Evolutionary conservation across 2,113 vertebrate species (phyloP), one percentile per base, ranked within the genome.

Genomic region (Nerophis lumbriciformis): DNA sequence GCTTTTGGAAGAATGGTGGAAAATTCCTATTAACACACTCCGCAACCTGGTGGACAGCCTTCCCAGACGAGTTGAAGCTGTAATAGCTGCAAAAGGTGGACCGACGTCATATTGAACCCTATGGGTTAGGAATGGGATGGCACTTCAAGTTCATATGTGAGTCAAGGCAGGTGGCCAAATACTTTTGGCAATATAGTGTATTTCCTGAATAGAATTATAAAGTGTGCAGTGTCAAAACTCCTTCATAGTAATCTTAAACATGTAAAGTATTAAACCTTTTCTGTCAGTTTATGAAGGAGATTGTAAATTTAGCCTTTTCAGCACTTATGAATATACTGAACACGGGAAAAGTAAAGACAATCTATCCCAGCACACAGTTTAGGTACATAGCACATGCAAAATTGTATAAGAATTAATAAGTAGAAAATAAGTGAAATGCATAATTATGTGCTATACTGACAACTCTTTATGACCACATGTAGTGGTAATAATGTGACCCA

Each of bases 191-290:
- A 28, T 28, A 28, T 28, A 28, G 21, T 28, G 21, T 28, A 12
- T 48, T 42, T 62, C 59, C 15, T 7, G 38, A 55, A 14, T 38
- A 8, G 35, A 37, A 1, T 52, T 35, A 10, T 12, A 15, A 4
- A 53, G 36, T n/a, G 19, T 63, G 35, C 71, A 77, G 4, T 73
- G 83, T 66, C 83, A 88, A 78, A 87, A 85, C 83, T 86, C 85
- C 76, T 85, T 72, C 83, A 83, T 81, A 63, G 48, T 67, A 75
- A 79, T 66, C 38, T 69, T 52, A 57, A 78, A 84, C 77, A 86
- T 51, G 59, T 64, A 62, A 48, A 53, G 39, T 69, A 28, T 69
- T 59, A 77, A 82, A 66, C 69, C 72, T 50, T 55, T 74, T 65
- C 63, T 4, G 13, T 53, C 54, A 61, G 57, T 38, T 71, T 66